phyloP scores from a whole-genome alignment of 2,797 vertebrate species.

The Silurus lanzhouensis region DNA sequence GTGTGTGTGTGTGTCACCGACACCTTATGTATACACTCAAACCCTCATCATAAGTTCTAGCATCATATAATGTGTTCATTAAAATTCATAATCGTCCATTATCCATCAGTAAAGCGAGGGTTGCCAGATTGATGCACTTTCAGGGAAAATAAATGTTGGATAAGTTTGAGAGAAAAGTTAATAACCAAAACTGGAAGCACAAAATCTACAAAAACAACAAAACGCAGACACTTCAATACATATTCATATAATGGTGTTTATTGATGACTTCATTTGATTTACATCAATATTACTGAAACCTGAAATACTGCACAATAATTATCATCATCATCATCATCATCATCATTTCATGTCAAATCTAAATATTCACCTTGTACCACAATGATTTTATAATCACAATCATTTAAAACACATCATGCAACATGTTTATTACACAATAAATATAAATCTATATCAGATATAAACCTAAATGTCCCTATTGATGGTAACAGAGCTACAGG shows the following conservation, averaged over 20 bases:
- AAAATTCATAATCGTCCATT: no score
- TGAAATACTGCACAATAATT: conserved; percentile 28
- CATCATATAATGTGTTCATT: neutral
- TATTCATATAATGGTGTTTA: neutral
- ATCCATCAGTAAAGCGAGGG: neutral
- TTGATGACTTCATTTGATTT: conserved; percentile 28
- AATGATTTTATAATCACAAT: conserved; percentile 7
- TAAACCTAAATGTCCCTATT: neutral
- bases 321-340: conserved; percentile 6
- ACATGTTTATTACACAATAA: conserved; percentile 12
- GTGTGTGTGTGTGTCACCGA: no score
- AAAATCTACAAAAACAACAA: neutral
- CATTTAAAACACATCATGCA: conserved; percentile 42
- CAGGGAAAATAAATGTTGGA: no score
- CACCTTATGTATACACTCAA: neutral
- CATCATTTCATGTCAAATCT: conserved; percentile 42
- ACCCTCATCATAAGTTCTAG: no score
- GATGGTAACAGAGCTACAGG: neutral
- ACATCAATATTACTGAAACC: conserved; percentile 20
- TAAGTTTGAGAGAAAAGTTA: no score
- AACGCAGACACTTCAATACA: neutral
- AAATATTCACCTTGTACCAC: neutral
- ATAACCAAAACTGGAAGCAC: no score
- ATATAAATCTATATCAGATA: neutral
- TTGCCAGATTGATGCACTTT: neutral